A percentile compares a stretch with the other conserved stretches of the same genome.
Evolutionary conservation across 1,140 invertebrate species (phyloP).

Genomic region (Notospermus geniculatus): DNA sequence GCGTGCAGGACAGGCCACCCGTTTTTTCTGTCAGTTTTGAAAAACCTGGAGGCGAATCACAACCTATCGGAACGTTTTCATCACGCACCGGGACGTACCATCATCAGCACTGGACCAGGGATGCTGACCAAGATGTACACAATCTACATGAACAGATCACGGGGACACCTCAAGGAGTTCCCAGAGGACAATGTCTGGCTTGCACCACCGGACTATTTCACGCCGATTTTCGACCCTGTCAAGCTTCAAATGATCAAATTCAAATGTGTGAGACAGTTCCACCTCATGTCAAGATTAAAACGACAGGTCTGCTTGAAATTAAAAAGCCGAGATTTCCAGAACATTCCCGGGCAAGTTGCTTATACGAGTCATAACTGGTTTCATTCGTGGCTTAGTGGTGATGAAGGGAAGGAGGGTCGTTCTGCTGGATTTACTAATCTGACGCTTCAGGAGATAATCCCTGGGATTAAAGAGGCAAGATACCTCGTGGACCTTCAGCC

Average conservation of each 20-base stretch:
- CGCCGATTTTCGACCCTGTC: neutral
- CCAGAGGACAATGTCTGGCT: conserved; percentile 6
- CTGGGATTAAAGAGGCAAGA: too few species aligned
- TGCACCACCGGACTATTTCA: neutral
- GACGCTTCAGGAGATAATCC: too few species aligned
- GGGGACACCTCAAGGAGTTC: neutral
- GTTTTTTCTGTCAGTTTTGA: conserved; percentile 3
- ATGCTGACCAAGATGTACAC: conserved; percentile 16
- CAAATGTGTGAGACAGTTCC: conserved; percentile 13
- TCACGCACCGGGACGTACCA: conserved; percentile 7
- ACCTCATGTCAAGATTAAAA: conserved; percentile 13
- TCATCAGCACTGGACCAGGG: neutral
- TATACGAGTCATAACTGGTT: conserved; percentile 10
- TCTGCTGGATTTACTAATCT: too few species aligned
- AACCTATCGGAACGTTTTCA: conserved; percentile 14
- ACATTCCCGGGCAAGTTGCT: neutral
- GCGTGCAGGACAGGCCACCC: conserved; percentile 4
- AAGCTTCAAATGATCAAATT: neutral
- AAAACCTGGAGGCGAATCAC: conserved; percentile 9
- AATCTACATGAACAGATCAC: neutral
- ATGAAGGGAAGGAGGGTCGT: too few species aligned
- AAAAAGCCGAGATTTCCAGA: conserved; percentile 21
- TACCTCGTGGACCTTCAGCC: too few species aligned
- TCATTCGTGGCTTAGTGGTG: neutral
- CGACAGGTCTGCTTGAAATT: conserved; percentile 10